Percentiles rank a stretch among this genome's conserved stretches.
Evolutionary conservation across 2,113 vertebrate genomes (phyloP).

Genomic region (Arothron firmamentum): DNA sequence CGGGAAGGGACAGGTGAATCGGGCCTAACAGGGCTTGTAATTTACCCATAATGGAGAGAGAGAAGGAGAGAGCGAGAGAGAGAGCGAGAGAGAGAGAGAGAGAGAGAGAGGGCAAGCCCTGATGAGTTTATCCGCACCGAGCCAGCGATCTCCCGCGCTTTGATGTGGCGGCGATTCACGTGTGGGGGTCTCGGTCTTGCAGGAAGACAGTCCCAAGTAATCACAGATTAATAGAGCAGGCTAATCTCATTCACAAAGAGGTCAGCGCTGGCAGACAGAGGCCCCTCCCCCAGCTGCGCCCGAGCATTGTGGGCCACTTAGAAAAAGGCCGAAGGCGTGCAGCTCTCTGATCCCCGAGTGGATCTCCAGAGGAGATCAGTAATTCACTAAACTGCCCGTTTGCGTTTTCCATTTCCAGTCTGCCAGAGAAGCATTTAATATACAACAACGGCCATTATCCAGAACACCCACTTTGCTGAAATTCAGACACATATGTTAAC

Average conservation of each 20-base stretch:
- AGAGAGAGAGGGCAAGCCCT: conserved; percentile 7
- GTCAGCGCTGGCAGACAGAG: conserved; percentile 58
- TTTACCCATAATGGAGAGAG: conserved; percentile 7
- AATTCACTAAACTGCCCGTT: conserved; percentile 14
- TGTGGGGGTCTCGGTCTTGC: conserved; percentile 36
- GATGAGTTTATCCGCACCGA: conserved; percentile 43
- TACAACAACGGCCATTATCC: conserved; percentile 3
- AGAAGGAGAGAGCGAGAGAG: not conserved
- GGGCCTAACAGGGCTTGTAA: conserved; percentile 21
- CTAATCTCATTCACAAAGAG: conserved; percentile 72
- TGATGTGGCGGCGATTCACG: conserved; percentile 34
- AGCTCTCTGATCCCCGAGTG: conserved; percentile 13
- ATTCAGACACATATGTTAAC: not conserved
- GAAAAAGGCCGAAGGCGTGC: conserved; percentile 36
- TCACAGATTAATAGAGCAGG: conserved; percentile 75
- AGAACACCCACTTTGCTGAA: conserved; percentile 13
- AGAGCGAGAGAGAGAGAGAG: not conserved
- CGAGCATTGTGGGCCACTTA: conserved; percentile 33
- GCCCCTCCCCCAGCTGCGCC: conserved; percentile 40
- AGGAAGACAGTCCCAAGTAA: conserved; percentile 60
- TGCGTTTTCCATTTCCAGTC: conserved; percentile 11
- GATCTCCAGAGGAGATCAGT: conserved; percentile 32
- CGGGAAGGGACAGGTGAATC: conserved; percentile 30
- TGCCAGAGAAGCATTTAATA: not conserved
- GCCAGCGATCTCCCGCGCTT: conserved; percentile 21